Base-by-base conservation (phyloP, 2,797 vertebrate genomes). In the Gobio occitaniae region DNA sequence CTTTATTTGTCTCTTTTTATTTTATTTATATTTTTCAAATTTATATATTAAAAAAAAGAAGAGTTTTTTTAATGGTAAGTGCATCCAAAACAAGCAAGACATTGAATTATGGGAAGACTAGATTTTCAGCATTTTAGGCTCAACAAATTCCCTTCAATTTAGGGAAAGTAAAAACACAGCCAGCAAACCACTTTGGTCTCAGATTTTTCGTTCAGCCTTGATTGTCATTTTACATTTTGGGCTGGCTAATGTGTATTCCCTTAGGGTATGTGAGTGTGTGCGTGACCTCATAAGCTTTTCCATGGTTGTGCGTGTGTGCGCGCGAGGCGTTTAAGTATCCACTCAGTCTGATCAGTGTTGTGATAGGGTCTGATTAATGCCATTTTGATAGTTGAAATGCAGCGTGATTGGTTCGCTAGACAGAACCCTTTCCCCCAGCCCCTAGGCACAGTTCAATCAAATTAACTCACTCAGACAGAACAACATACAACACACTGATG, bases 361-460 rank as follows among this genome's bases (percentile, higher is more conserved):
- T 85, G 89, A 86, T 87, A 75, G 48, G 56, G 71, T 75, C 52
- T 88, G 86, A 88, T 86, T 56, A 83, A 86, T 87, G 84, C 54
- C 82, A 80, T 63, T 79, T 48, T 79, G 41, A 61, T 84, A 25
- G 54, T 48, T 79, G 54, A 68, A 74, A 88, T 84, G 38, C 52
- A 69, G 29, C 21, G 29, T 88, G 87, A 88, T 86, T 85, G 80
- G 72, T 21, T 82, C 21, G 21, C 63, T 48, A 13, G 72, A 50
- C 91, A 90, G 89, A 82, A 83, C 71, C 66, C 61, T 41, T 21
- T 44, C 87, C 89, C 87, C 81, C 89, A 92, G 86, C 80, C 76
- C 86, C 65, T 87, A 66, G 50, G 78, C 10, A 44, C 54, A 79
- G 63, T 59, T 83, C 83, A 86, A 83, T 90, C 80, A 89, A 85